These are phyloP conservation scores for Dolichopus griseipennis DNA, from an alignment of 2,888 invertebrate genomes.

Conservation along the genomic window DNA sequence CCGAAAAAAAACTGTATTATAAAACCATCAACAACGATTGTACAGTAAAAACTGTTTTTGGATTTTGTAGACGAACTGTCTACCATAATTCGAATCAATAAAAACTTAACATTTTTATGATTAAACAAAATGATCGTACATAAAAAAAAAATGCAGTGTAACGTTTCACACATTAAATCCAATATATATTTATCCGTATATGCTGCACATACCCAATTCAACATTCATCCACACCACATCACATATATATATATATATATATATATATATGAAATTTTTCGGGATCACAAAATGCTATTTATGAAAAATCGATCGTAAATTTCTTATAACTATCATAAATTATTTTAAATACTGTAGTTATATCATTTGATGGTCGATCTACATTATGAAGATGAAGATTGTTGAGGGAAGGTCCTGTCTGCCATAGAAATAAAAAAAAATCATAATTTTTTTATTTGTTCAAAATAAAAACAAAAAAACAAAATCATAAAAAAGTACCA, in stretches of 20 bases:
- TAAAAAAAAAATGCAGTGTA: not conserved
- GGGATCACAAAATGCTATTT: not conserved
- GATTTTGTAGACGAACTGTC: not conserved
- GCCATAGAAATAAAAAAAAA: not conserved
- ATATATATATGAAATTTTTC: not conserved
- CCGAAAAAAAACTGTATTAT: too few relatives aligned
- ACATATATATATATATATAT: not conserved
- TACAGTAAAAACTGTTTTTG: too few relatives aligned
- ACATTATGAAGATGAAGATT: not conserved
- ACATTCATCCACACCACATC: not conserved
- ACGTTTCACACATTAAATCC: not conserved
- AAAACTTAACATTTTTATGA: not conserved
- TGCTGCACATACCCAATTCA: too few relatives aligned
- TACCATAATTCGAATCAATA: not conserved
- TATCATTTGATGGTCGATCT: not conserved
- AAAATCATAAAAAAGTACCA: not conserved
- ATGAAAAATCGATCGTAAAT: not conserved
- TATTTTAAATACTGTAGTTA: not conserved
- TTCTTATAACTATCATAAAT: conserved; percentile 1
- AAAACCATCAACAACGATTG: too few relatives aligned
- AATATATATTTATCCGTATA: not conserved
- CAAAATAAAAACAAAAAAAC: not conserved
- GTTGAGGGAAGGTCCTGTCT: conserved; percentile 1
- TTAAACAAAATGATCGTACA: not conserved
- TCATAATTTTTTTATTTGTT: not conserved